Percentiles rank a stretch among this genome's conserved stretches.
Evolutionary conservation across 1,140 invertebrate species (phyloP).

Genomic region (Ceratosolen solmsi): DNA sequence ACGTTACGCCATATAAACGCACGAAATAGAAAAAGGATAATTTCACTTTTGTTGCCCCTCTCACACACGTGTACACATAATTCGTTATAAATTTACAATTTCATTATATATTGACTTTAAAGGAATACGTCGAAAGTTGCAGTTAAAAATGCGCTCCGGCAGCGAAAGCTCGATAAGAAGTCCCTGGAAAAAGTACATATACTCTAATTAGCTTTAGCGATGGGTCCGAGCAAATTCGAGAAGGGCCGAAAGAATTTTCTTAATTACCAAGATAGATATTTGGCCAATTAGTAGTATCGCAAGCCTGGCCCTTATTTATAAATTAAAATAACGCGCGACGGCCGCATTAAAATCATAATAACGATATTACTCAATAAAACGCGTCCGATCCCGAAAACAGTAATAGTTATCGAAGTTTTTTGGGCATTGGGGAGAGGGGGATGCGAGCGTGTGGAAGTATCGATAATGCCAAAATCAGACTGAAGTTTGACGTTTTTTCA

Average conservation of each 20-base stretch:
- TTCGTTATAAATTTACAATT: neutral
- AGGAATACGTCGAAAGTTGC: neutral
- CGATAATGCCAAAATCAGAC: neutral
- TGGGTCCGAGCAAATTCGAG: too few species aligned
- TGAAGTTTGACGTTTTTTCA: slow-evolving; percentile 36
- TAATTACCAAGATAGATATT: neutral
- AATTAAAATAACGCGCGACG: neutral
- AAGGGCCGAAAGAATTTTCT: neutral
- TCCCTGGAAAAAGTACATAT: neutral
- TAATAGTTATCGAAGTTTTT: too few species aligned
- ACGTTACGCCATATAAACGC: too few species aligned
- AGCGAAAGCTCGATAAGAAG: slow-evolving; percentile 5
- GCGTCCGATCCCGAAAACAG: too few species aligned
- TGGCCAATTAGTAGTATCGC: neutral
- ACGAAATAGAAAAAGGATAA: neutral
- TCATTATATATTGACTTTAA: neutral
- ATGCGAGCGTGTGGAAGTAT: too few species aligned
- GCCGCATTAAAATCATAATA: too few species aligned
- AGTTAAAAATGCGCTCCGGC: neutral
- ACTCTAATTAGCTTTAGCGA: neutral
- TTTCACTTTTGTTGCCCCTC: neutral
- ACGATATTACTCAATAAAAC: too few species aligned
- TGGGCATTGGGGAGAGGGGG: neutral
- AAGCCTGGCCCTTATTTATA: neutral
- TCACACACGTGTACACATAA: neutral